Percentiles rank a stretch among this genome's conserved stretches.
phyloP scores from a whole-genome alignment of 1,140 invertebrate species.

The Diplogasteroides magnus region DNA sequence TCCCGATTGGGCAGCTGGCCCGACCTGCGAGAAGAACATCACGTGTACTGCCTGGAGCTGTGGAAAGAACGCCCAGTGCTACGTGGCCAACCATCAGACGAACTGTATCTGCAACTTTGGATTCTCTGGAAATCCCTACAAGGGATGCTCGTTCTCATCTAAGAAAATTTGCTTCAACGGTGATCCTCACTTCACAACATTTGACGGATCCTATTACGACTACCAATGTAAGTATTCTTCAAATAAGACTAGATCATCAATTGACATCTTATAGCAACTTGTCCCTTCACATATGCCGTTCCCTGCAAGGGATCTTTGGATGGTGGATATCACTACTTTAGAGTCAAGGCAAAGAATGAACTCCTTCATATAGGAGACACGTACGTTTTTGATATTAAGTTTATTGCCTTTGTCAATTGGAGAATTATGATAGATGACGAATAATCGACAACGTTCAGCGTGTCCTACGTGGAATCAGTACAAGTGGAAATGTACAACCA shows the following conservation, averaged over 20 bases:
- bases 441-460: neutral
- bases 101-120: slow-evolving; percentile 34
- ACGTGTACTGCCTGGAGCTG: slow-evolving; percentile 13
- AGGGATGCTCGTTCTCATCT: slow-evolving; percentile 16
- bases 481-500: slow-evolving; percentile 9
- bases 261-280: slow-evolving; percentile 25
- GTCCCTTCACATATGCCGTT: slow-evolving; percentile 28
- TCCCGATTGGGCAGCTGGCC: slow-evolving; percentile 27
- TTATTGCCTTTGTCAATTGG: neutral
- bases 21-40: slow-evolving; percentile 19
- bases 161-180: slow-evolving; percentile 27
- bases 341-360: slow-evolving; percentile 24
- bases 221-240: slow-evolving; percentile 18
- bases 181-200: slow-evolving; percentile 37
- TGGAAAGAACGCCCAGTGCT: slow-evolving; percentile 31
- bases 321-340: slow-evolving; percentile 17
- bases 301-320: slow-evolving; percentile 21
- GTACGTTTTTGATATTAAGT: slow-evolving; percentile 7
- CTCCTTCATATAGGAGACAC: slow-evolving; percentile 6
- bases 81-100: slow-evolving; percentile 27
- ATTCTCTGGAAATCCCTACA: slow-evolving; percentile 20
- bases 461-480: neutral
- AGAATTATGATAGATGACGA: neutral
- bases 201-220: slow-evolving; percentile 33
- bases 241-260: neutral